Conservation (phyloP, 2,888 invertebrate species). For the Drosophila limbata region DNA sequence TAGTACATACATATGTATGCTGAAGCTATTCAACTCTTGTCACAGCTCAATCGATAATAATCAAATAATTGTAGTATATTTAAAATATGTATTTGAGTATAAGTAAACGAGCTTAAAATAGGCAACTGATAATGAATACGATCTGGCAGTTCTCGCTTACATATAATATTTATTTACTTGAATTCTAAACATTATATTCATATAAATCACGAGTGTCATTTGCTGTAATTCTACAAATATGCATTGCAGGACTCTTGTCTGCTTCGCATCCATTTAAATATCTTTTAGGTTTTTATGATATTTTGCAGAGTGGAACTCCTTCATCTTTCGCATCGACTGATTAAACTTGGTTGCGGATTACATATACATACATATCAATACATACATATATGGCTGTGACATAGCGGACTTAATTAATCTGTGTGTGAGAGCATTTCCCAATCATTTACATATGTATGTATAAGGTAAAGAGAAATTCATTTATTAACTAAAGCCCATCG, state of each 20-base stretch:
- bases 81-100: not conserved
- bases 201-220: constrained; percentile 13
- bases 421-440: constrained; percentile 12
- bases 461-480: constrained; percentile 36
- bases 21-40: not conserved
- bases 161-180: constrained; percentile 34
- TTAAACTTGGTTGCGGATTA: not conserved
- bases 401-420: constrained; percentile 31
- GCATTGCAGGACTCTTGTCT: not conserved
- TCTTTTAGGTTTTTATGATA: not conserved
- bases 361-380: not conserved
- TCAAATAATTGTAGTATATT: constrained; percentile 1
- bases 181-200: constrained; percentile 9
- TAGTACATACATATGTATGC: not conserved
- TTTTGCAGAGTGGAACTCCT: constrained; percentile 1
- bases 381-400: constrained; percentile 17
- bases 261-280: not conserved
- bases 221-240: constrained; percentile 8
- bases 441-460: constrained; percentile 4
- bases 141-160: constrained; percentile 3
- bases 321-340: not conserved
- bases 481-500: constrained; percentile 22
- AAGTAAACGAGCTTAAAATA: not conserved
- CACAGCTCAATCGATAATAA: constrained; percentile 1
- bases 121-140: constrained; percentile 11